Evolutionary conservation across 2,797 vertebrate species (phyloP).

Genomic region (Margarornis squamiger): DNA sequence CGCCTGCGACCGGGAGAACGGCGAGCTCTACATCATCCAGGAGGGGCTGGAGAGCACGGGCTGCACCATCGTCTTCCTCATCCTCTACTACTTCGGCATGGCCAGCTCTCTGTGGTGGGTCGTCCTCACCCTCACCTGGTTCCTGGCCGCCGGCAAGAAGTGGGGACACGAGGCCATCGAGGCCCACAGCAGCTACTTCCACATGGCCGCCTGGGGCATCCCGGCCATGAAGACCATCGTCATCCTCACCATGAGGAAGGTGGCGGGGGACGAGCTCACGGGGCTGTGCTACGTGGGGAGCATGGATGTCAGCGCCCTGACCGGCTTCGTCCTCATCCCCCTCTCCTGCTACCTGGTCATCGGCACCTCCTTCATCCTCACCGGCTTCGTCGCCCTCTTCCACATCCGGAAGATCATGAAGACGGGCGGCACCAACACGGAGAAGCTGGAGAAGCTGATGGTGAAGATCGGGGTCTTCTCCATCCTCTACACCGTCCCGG

Average conservation of each 20-base stretch:
- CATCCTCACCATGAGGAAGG: slow-evolving; percentile 95
- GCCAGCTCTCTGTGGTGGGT: slow-evolving; percentile 99
- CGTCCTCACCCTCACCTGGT: slow-evolving; percentile 96
- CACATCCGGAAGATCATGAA: slow-evolving; percentile 98
- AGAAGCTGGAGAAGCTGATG: slow-evolving; percentile 99
- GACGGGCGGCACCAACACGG: slow-evolving; percentile 95
- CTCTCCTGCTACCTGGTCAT: slow-evolving; percentile 94
- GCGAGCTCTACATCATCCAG: slow-evolving; percentile 92
- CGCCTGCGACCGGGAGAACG: slow-evolving; percentile 92
- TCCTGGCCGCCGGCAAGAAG: slow-evolving; percentile 95
- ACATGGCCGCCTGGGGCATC: slow-evolving; percentile 96
- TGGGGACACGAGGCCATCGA: slow-evolving; percentile 99
- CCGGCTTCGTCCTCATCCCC: slow-evolving; percentile 92
- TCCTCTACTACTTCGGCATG: slow-evolving; percentile 99
- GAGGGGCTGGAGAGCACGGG: slow-evolving; percentile 95
- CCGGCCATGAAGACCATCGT: slow-evolving; percentile 95
- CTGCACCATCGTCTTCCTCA: slow-evolving; percentile 96
- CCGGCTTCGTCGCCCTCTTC: slow-evolving; percentile 96
- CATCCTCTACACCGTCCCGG: slow-evolving; percentile 96
- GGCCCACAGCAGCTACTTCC: slow-evolving; percentile 97
- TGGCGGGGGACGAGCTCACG: slow-evolving; percentile 94
- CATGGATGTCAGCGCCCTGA: slow-evolving; percentile 88
- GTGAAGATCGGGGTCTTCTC: slow-evolving; percentile 98
- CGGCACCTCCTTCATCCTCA: slow-evolving; percentile 96
- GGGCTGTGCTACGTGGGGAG: slow-evolving; percentile 96